Evolutionary conservation across 2,113 vertebrate genomes (phyloP).

Genomic region (Acrocephalus arundinaceus): DNA sequence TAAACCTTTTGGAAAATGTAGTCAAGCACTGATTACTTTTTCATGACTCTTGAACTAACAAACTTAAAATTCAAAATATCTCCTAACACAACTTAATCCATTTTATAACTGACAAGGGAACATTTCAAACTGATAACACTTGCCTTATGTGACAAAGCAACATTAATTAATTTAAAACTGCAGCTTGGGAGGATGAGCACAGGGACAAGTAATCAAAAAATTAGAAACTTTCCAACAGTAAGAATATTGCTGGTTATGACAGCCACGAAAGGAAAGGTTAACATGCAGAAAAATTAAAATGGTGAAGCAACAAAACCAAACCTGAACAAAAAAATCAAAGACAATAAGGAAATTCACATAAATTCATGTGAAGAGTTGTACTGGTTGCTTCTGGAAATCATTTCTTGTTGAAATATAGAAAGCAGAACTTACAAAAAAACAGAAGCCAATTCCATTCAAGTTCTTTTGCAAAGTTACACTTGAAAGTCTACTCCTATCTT

Average conservation of each 20-base stretch:
- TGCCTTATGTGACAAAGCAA: background rate
- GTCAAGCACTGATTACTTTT: background rate
- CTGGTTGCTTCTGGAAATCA: background rate
- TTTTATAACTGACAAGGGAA: background rate
- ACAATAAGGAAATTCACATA: background rate
- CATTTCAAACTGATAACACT: background rate
- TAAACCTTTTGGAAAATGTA: background rate
- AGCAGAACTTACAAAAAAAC: background rate
- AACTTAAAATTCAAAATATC: background rate
- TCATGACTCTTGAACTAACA: background rate
- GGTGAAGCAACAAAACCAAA: background rate
- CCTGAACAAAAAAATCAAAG: background rate
- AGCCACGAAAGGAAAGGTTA: background rate
- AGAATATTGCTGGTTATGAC: background rate
- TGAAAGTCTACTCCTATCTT: background rate
- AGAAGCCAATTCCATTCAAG: background rate
- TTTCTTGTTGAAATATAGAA: background rate
- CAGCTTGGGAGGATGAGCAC: background rate
- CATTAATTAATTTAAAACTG: background rate
- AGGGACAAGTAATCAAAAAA: background rate
- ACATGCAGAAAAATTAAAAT: background rate
- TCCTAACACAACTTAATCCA: background rate
- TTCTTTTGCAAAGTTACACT: background rate
- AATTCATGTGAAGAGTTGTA: background rate
- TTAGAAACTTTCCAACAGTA: background rate